Conservation (phyloP, 2,797 vertebrate species). For the Sciurus carolinensis region DNA sequence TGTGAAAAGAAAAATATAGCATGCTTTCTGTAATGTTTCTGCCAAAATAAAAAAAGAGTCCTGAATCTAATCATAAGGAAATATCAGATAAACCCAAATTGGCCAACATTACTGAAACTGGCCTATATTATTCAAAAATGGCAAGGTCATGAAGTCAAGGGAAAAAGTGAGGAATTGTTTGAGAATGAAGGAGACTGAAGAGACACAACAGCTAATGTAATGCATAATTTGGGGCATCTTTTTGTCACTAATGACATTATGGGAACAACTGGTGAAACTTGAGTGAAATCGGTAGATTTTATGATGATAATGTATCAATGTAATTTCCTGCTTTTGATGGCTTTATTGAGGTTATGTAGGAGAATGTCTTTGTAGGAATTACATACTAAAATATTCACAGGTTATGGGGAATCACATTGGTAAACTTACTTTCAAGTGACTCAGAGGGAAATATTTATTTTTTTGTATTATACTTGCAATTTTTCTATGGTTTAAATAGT, state of each 20-base stretch:
- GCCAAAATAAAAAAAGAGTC: background rate
- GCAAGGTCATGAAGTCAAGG: conserved; percentile 50
- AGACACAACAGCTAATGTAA: background rate
- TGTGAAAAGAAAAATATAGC: background rate
- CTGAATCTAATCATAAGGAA: conserved; percentile 46
- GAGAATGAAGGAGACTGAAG: conserved; percentile 4
- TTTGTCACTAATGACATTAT: conserved; percentile 67
- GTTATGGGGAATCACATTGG: conserved; percentile 35
- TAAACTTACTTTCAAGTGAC: conserved; percentile 48
- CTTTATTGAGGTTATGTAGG: conserved; percentile 72
- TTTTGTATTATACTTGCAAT: background rate
- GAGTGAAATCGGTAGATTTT: conserved; percentile 66
- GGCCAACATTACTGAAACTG: background rate
- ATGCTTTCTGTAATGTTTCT: background rate
- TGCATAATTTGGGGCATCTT: background rate
- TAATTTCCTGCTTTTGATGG: conserved; percentile 72
- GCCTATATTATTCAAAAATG: conserved; percentile 16
- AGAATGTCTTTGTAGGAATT: conserved; percentile 59
- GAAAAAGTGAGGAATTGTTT: background rate
- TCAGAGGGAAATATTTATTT: background rate
- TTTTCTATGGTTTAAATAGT: conserved; percentile 50
- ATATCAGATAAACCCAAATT: conserved; percentile 11
- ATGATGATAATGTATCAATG: conserved; percentile 64
- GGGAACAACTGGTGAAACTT: conserved; percentile 44
- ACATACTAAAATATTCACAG: conserved; percentile 63